Percentiles rank a stretch among this genome's conserved stretches.
Conservation (phyloP, 2,888 invertebrate genomes). For the Litoditis marina region DNA sequence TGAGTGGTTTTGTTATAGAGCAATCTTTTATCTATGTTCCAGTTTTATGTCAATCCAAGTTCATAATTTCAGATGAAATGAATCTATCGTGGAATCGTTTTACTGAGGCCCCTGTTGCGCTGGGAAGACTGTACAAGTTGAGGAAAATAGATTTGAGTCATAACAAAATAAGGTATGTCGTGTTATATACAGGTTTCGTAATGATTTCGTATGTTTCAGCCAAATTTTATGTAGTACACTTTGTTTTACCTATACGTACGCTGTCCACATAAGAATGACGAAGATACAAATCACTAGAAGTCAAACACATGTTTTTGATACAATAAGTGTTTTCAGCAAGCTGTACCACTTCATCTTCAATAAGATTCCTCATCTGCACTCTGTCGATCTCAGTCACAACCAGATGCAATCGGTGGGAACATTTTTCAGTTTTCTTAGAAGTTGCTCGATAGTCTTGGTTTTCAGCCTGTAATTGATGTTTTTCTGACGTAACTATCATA, state of each 20-base stretch:
- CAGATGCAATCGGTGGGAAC: conserved; percentile 34
- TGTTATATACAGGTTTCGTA: too few relatives aligned
- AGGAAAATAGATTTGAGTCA: conserved; percentile 45
- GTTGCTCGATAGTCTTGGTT: too few relatives aligned
- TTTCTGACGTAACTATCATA: too few relatives aligned
- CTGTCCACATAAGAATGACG: too few relatives aligned
- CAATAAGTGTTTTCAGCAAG: too few relatives aligned
- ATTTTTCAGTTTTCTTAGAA: neutral
- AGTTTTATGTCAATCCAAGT: too few relatives aligned
- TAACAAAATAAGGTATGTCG: conserved; percentile 45
- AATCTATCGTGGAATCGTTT: conserved; percentile 43
- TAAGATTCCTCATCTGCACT: conserved; percentile 43
- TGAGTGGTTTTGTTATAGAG: neutral
- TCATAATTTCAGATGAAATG: conserved; percentile 24
- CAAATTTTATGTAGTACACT: too few relatives aligned
- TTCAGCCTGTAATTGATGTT: too few relatives aligned
- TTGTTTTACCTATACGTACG: too few relatives aligned
- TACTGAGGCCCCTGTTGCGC: conserved; percentile 49
- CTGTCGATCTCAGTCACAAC: conserved; percentile 46
- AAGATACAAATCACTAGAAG: neutral
- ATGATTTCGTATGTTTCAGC: too few relatives aligned
- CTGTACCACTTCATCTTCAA: conserved; percentile 50
- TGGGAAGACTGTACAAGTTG: conserved; percentile 41
- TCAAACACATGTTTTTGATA: conserved; percentile 1
- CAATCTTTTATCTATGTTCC: neutral